Evolutionary conservation across 2,888 invertebrate genomes (phyloP).

Genomic region (Euphydryas editha): DNA sequence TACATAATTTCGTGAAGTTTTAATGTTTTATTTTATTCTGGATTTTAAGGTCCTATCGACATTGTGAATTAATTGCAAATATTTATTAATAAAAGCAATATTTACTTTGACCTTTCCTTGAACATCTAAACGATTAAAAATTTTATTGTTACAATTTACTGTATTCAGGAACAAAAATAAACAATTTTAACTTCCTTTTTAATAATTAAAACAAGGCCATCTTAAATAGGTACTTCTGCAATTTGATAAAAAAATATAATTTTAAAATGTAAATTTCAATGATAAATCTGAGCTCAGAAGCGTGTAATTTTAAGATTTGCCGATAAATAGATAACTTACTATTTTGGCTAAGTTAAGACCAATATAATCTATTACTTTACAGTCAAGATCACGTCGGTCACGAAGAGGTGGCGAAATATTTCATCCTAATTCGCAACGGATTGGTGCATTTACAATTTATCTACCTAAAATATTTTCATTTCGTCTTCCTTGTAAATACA

Average conservation of each 20-base stretch:
- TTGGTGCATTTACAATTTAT: conserved; percentile 13
- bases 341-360: background rate
- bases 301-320: background rate
- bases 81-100: background rate
- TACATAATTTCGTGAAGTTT: background rate
- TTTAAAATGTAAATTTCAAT: too few relatives aligned
- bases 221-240: background rate
- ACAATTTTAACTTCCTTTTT: background rate
- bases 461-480: conserved; percentile 6
- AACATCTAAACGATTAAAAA: background rate
- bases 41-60: background rate
- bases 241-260: background rate
- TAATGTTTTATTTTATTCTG: too few relatives aligned
- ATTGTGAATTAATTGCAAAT: background rate
- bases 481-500: background rate
- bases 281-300: too few relatives aligned
- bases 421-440: conserved; percentile 27
- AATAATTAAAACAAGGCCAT: background rate
- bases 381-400: conserved; percentile 21
- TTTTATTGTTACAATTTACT: background rate
- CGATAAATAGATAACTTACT: background rate
- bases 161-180: background rate
- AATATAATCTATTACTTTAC: background rate
- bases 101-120: conserved; percentile 10
- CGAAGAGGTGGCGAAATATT: conserved; percentile 21